phyloP scores from a whole-genome alignment of 2,797 vertebrate species.

The Serranus cabrilla region DNA sequence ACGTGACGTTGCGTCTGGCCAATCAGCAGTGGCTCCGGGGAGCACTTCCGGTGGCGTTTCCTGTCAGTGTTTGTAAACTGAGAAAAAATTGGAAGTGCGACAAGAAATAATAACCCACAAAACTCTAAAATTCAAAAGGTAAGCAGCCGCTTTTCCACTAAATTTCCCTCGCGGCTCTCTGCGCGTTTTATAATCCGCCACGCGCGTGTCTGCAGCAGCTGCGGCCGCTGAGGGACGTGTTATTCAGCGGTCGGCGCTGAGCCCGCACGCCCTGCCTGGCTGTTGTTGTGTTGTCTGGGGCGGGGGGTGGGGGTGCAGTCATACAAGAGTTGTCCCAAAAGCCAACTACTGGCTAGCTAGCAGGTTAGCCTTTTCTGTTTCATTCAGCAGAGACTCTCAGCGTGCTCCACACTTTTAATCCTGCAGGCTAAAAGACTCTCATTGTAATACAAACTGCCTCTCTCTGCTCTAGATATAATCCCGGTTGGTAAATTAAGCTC shows the following conservation, averaged over 20 bases:
- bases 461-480: neutral
- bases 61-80: conserved; percentile 92
- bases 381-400: neutral
- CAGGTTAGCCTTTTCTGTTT: conserved; percentile 34
- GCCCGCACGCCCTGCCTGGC: conserved; percentile 80
- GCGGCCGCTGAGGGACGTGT: conserved; percentile 36
- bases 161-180: neutral
- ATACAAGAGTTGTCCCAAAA: conserved; percentile 63
- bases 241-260: conserved; percentile 70
- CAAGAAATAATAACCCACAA: conserved; percentile 74
- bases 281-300: conserved; percentile 82
- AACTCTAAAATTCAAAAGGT: conserved; percentile 75
- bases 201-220: neutral
- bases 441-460: rapidly evolving
- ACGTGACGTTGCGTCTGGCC: conserved; percentile 63
- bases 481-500: neutral
- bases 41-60: conserved; percentile 89
- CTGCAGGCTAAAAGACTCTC: neutral
- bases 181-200: neutral
- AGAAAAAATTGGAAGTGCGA: conserved; percentile 85
- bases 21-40: conserved; percentile 70
- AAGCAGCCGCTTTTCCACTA: conserved; percentile 44
- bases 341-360: conserved; percentile 54
- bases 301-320: conserved; percentile 69
- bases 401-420: neutral